Conservation (phyloP, 2,113 vertebrate genomes). For the Entelurus aequoreus region DNA sequence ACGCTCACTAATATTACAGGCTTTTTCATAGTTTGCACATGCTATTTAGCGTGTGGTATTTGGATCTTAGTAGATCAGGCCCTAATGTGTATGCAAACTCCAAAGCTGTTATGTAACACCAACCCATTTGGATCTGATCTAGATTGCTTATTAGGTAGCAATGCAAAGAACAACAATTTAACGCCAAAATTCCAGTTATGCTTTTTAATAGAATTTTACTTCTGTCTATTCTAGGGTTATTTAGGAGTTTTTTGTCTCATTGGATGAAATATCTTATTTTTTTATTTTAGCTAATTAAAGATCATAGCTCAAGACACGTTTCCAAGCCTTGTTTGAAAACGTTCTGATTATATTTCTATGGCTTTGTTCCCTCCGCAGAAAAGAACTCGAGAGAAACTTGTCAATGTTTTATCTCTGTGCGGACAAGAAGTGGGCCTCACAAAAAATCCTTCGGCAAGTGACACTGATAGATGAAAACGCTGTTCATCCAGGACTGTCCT, state of each 20-base stretch:
- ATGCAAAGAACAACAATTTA: background rate
- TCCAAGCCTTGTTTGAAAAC: background rate
- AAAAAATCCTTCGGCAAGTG: constrained; percentile 94
- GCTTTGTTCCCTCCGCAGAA: constrained; percentile 73
- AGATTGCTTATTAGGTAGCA: background rate
- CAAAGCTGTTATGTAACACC: background rate
- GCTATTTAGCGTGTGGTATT: too few species aligned
- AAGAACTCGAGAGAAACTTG: constrained; percentile 92
- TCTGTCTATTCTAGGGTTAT: too few species aligned
- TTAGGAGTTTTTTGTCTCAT: too few species aligned
- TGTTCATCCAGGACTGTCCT: background rate
- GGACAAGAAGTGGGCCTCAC: constrained; percentile 95
- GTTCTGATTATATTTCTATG: background rate
- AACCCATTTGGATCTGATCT: background rate
- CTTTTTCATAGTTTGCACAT: too few species aligned
- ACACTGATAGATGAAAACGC: too few species aligned
- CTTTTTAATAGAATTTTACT: too few species aligned
- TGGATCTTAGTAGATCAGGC: too few species aligned
- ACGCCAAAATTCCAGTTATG: too few species aligned
- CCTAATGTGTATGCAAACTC: background rate
- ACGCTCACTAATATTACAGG: too few species aligned
- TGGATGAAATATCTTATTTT: too few species aligned
- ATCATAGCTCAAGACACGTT: background rate
- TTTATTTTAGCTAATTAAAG: too few species aligned
- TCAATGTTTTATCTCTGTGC: constrained; percentile 91